Evolutionary conservation across 2,888 invertebrate genomes (phyloP), one percentile per base, ranked within the genome.

Genomic region (Agrochola litura): DNA sequence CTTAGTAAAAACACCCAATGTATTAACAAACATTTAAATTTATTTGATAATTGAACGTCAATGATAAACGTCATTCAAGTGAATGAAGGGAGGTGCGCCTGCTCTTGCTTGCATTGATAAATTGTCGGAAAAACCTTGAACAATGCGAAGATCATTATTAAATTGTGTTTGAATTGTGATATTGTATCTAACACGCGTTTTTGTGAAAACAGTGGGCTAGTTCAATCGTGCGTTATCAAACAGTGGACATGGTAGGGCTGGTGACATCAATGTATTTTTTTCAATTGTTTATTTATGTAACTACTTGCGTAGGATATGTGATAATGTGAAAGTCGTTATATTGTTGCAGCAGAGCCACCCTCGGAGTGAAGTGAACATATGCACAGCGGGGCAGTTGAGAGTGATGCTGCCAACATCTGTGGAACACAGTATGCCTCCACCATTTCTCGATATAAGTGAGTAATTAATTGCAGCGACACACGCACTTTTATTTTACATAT

Each of bases 261-360:
- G 87, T 89, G 90, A 89, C 88, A 84, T 73, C 72, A 74, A 83
- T 87, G 89, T 90, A 5, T 90, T 90, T 91, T 90, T 89, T 90
- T 83, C 88, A 92, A 91, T 93, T 94, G 94, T 95, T 95, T 96
- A 94, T 95, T 92, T 95, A 93, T 92, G 90, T 94, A 94, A 93
- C 92, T 93, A 88, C 86, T 90, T 91, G 90, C 88, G 88, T 92
- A 88, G 89, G 88, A 82, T 85, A 79, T 84, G 89, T 88, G 88
- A 88, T 90, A 89, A 73, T 92, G 92, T 93, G 92, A 94, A 94
- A 93, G 92, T 92, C 74, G 77, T 88, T 89, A 82, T 90, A 86
- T 89, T 92, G 83, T 95, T 94, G 86, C 94, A 96, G 86, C 94
- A 96, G 96, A 96, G 89, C 88, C 92, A 94, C 84, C 88, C 92